Conservation (phyloP, 2,113 vertebrate species). For the Sorex fumeus region DNA sequence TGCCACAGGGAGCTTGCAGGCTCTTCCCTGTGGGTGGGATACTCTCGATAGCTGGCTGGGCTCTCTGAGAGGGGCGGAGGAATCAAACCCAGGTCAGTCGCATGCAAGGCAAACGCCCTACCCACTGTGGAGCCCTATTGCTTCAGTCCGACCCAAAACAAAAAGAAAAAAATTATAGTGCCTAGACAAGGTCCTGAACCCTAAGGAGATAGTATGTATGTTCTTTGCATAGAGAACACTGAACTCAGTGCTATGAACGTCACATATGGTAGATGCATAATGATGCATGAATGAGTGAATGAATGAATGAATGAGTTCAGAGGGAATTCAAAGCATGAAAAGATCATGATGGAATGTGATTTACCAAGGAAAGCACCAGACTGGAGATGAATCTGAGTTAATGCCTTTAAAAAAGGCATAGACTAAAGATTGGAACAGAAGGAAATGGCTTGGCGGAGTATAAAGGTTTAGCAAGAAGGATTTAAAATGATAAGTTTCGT, state of each 20-base stretch:
- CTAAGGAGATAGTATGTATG: constrained; percentile 1
- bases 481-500: constrained; percentile 14
- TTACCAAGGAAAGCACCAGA: constrained; percentile 46
- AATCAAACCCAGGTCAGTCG: no score
- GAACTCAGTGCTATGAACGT: neutral
- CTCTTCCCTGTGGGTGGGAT: no score
- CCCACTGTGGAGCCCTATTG: no score
- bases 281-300: constrained; percentile 28
- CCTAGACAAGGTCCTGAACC: neutral
- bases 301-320: constrained; percentile 64
- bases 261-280: neutral
- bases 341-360: constrained; percentile 4
- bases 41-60: no score
- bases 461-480: constrained; percentile 66
- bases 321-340: constrained; percentile 24
- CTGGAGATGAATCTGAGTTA: constrained; percentile 46
- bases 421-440: constrained; percentile 53
- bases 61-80: no score
- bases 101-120: no score
- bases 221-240: constrained; percentile 5
- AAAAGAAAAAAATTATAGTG: no score
- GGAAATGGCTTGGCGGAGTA: constrained; percentile 46
- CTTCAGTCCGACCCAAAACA: no score
- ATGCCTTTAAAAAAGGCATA: constrained; percentile 59
- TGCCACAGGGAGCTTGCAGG: no score